Evolutionary conservation across 2,113 vertebrate species (phyloP), one percentile per base, ranked within the genome.

Genomic region (Sinocyclocheilus anshuiensis): DNA sequence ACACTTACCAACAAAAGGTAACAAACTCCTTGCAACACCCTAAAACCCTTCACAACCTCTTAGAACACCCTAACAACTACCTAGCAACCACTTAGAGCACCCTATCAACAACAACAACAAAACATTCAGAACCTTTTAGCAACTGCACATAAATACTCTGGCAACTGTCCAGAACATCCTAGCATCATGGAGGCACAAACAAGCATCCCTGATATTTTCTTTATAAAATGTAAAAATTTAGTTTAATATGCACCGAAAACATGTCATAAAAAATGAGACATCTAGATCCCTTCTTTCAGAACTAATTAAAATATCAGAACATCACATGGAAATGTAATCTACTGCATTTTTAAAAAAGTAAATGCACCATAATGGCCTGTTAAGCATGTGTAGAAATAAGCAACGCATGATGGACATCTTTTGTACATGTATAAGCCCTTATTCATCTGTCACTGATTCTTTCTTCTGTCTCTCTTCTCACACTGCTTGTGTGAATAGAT

Each of bases 391-490:
- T 12, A 77, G 42, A 53, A 77, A 55, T 29, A 77, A 77, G n/a
- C 91, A 94, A 92, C 92, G 92, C 92, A 92, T 85, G 88, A 88
- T 74, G 89, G 89, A 91, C 91, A 92, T 90, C 91, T 90, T 91
- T 92, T 91, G 88, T 84, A 91, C 82, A 53, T 20, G 12, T 29
- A 15, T 55, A 71, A 15, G 75, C 75, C 42, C 24, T 53, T 77
- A 18, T 91, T 94, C 92, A 94, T 90, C 91, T 91, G 86, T 80
- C 89, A 8, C 36, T 33, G 24, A 53, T 63, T 59, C 72, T 33
- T 45, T 67, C n/a, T 61, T 80, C 20, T 61, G 16, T 69, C 39
- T 82, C 61, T 83, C 26, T 72, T 83, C 81, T 83, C 81, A 83
- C 65, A 83, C 48, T 57, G 81, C 24, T 67, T 9, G 3, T 39